These are phyloP conservation scores for Hemicordylus capensis DNA, from an alignment of 2,113 vertebrate genomes.

Conservation along the genomic window DNA sequence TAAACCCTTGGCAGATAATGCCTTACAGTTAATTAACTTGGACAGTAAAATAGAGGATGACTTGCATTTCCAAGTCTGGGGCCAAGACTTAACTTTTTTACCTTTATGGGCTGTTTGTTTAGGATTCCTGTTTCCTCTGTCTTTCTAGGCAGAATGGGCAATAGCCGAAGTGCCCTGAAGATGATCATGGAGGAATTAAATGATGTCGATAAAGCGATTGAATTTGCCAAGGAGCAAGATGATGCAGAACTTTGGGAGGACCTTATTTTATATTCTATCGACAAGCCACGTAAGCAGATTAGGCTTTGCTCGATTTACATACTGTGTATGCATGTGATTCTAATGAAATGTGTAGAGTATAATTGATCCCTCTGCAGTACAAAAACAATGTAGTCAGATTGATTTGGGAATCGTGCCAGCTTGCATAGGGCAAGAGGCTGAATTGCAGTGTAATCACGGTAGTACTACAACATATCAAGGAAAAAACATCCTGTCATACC, in stretches of 20 bases:
- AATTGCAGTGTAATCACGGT: background rate
- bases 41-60: background rate
- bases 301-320: slow-evolving; percentile 3
- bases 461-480: background rate
- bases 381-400: slow-evolving; percentile 5
- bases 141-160: slow-evolving; percentile 92
- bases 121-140: background rate
- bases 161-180: slow-evolving; percentile 93
- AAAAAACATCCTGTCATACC: background rate
- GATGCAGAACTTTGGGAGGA: slow-evolving; percentile 98
- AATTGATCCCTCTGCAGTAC: background rate
- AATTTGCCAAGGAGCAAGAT: slow-evolving; percentile 98
- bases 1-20: background rate
- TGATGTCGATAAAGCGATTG: slow-evolving; percentile 97
- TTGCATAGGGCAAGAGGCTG: slow-evolving; percentile 8
- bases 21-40: background rate
- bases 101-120: background rate
- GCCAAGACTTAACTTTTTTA: background rate
- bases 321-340: background rate
- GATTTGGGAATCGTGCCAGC: slow-evolving; percentile 15
- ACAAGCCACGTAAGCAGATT: slow-evolving; percentile 90
- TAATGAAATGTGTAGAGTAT: slow-evolving; percentile 11
- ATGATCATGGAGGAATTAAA: slow-evolving; percentile 98
- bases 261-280: slow-evolving; percentile 96
- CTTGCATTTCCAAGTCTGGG: background rate